These are phyloP conservation scores for Diadophis punctatus DNA, from an alignment of 2,113 vertebrate genomes.

Conservation along the genomic window DNA sequence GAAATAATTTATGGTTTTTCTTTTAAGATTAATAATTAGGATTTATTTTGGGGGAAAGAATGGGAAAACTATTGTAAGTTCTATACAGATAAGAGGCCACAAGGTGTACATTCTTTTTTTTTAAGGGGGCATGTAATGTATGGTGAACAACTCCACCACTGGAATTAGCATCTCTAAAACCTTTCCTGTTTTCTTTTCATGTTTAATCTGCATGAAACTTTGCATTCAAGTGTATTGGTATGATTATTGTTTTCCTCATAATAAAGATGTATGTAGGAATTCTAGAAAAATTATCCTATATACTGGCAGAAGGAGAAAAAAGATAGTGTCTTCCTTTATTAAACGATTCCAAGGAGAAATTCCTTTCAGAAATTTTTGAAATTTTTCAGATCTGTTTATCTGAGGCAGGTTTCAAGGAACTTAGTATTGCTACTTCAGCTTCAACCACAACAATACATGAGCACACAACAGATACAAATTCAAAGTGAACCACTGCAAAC, in stretches of 20 bases:
- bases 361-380: background rate
- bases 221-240: background rate
- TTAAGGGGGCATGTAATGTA: background rate
- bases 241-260: background rate
- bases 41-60: slow-evolving; percentile 2
- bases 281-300: background rate
- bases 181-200: background rate
- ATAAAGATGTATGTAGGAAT: background rate
- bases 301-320: background rate
- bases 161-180: background rate
- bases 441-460: too few relatives aligned
- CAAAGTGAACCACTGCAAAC: too few relatives aligned
- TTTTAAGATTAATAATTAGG: slow-evolving; percentile 15
- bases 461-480: too few relatives aligned
- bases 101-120: slow-evolving; percentile 1
- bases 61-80: slow-evolving; percentile 1
- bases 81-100: background rate
- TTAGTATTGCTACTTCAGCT: too few relatives aligned
- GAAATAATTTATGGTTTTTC: background rate
- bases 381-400: background rate
- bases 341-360: background rate
- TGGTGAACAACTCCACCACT: background rate
- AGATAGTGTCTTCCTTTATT: background rate
- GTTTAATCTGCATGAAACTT: background rate
- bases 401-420: background rate